Evolutionary conservation across 2,888 invertebrate genomes (phyloP).

Genomic region (Phrixothrix hirtus): DNA sequence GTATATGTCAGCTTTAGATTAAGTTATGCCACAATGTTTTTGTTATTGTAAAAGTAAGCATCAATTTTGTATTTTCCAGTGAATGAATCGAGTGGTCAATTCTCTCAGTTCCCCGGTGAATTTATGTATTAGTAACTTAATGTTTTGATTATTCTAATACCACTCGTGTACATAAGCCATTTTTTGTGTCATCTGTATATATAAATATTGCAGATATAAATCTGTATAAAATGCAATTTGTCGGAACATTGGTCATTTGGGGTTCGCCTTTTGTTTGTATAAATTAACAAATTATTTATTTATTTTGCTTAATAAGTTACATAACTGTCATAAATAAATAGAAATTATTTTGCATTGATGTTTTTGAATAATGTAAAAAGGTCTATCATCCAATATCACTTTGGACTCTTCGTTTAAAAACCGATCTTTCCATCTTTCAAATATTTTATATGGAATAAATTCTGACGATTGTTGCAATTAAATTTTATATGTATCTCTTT

Average conservation of each 20-base stretch:
- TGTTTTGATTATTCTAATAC: conserved; percentile 6
- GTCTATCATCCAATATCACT: too few species aligned
- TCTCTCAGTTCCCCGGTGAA: conserved; percentile 24
- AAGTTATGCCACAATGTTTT: too few species aligned
- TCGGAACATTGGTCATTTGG: too few species aligned
- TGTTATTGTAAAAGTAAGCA: too few species aligned
- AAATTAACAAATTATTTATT: background rate
- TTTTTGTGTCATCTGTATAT: conserved; percentile 28
- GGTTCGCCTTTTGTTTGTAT: background rate
- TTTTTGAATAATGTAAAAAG: background rate
- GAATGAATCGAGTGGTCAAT: conserved; percentile 10
- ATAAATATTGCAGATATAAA: conserved; percentile 21
- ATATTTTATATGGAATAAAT: background rate
- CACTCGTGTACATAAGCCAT: conserved; percentile 25
- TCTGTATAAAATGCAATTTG: conserved; percentile 16
- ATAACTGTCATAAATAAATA: background rate
- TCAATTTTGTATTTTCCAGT: background rate
- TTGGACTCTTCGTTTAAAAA: background rate
- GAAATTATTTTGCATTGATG: background rate
- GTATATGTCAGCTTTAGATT: conserved; percentile 28
- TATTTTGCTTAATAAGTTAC: too few species aligned
- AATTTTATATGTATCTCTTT: too few species aligned
- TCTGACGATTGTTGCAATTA: too few species aligned
- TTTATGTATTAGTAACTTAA: background rate
- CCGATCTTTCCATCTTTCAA: too few species aligned